Evolutionary conservation across 2,113 vertebrate genomes (phyloP).

Genomic region (Antechinus flavipes): DNA sequence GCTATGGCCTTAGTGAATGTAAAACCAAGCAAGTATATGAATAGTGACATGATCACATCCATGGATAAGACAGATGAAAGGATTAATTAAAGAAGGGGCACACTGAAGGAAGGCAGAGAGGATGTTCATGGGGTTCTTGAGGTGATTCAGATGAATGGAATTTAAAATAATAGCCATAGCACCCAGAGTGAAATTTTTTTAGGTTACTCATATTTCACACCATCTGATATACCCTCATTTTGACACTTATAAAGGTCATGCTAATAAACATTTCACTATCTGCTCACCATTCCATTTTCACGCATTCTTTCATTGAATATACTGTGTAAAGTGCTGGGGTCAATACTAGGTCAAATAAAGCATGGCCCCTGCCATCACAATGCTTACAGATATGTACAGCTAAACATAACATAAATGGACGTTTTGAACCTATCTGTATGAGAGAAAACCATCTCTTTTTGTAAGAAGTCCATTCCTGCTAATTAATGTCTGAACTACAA

Average conservation of each 20-base stretch:
- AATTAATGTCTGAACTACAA: background rate
- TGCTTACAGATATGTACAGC: background rate
- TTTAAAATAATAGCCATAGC: background rate
- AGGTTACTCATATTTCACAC: constrained; percentile 8
- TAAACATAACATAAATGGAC: background rate
- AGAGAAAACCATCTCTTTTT: background rate
- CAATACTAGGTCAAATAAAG: background rate
- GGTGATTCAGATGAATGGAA: background rate
- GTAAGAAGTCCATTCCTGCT: background rate
- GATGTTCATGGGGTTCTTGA: background rate
- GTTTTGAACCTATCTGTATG: background rate
- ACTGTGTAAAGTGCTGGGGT: background rate
- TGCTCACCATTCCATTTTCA: background rate
- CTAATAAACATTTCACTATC: background rate
- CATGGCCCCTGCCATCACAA: background rate
- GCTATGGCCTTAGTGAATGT: background rate
- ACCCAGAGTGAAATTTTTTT: background rate
- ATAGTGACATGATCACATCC: background rate
- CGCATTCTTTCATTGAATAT: background rate
- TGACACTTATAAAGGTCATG: background rate
- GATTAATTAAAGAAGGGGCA: constrained; percentile 4
- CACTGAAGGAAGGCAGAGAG: background rate
- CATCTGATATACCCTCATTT: background rate
- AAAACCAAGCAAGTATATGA: background rate
- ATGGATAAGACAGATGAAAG: background rate